A percentile compares a stretch with the other conserved stretches of the same genome.
These are phyloP conservation scores for Lampris megalopsis DNA, from an alignment of 2,113 vertebrate genomes.

Conservation along the genomic window DNA sequence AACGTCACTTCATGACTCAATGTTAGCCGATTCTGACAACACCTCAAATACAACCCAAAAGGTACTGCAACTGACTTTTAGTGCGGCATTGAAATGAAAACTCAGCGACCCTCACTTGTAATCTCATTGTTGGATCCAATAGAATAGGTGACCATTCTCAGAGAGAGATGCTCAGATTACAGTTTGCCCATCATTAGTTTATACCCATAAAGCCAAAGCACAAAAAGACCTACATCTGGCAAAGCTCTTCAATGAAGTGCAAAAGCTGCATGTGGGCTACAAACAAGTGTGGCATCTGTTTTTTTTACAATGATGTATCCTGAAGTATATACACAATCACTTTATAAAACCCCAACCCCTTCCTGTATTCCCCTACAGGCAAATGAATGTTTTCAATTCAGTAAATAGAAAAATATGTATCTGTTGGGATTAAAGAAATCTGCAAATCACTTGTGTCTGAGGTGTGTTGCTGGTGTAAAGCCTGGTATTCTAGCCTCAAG, in stretches of 20 bases:
- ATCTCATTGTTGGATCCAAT: constrained; percentile 9
- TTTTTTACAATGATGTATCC: no score
- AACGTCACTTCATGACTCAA: constrained; percentile 6
- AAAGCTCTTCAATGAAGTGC: not conserved
- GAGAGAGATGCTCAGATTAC: not conserved
- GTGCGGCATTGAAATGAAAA: constrained; percentile 38
- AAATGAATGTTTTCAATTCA: no score
- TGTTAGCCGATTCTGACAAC: constrained; percentile 8
- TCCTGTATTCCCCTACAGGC: no score
- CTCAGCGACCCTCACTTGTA: not conserved
- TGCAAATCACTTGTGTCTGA: no score
- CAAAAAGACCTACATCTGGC: not conserved
- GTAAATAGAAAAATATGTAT: no score
- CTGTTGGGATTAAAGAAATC: no score
- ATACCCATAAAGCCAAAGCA: not conserved
- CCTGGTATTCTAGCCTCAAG: constrained; percentile 55
- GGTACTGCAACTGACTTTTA: constrained; percentile 36
- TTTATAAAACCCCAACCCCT: no score
- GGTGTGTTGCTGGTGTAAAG: not conserved
- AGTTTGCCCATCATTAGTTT: not conserved
- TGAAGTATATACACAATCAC: no score
- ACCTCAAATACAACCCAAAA: constrained; percentile 25
- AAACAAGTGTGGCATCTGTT: not conserved
- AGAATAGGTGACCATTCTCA: no score
- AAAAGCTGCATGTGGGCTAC: not conserved